Conservation (phyloP, 1,140 invertebrate species). For the Drosophila repletoides region DNA sequence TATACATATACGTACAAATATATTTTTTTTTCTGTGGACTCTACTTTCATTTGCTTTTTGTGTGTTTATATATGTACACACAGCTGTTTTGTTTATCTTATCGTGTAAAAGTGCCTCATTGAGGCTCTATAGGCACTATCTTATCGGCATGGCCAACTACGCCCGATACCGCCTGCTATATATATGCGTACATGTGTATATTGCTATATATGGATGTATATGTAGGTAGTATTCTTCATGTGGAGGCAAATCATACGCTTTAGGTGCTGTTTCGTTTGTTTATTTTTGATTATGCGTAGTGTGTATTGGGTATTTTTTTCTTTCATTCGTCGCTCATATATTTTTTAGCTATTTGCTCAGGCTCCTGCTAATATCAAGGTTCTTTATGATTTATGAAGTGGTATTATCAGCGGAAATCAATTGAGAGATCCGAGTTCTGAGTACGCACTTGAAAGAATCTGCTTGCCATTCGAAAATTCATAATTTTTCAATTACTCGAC, state of each 20-base stretch:
- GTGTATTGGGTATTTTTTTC: constrained; percentile 8
- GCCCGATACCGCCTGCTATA: constrained; percentile 22
- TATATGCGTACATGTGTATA: background rate
- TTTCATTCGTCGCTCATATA: background rate
- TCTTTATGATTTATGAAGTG: constrained; percentile 8
- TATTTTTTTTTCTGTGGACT: constrained; percentile 25
- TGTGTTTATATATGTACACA: constrained; percentile 35
- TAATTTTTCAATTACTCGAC: constrained; percentile 35
- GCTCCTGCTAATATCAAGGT: background rate
- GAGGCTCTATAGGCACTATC: constrained; percentile 26
- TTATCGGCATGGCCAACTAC: constrained; percentile 37
- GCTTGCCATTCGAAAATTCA: constrained; percentile 1
- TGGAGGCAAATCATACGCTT: constrained; percentile 32
- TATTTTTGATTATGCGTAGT: constrained; percentile 40
- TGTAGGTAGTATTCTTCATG: background rate
- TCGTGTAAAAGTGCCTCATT: constrained; percentile 30
- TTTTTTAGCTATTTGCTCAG: background rate
- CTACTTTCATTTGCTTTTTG: constrained; percentile 28
- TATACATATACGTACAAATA: background rate
- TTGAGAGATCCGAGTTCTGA: constrained; percentile 23
- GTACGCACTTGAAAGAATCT: constrained; percentile 23
- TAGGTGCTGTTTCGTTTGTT: constrained; percentile 17
- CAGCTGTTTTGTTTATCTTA: constrained; percentile 51
- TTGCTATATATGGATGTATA: constrained; percentile 6
- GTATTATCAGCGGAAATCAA: constrained; percentile 44